Conservation (phyloP, 1,140 invertebrate genomes). For the Bathynomus jamesi region DNA sequence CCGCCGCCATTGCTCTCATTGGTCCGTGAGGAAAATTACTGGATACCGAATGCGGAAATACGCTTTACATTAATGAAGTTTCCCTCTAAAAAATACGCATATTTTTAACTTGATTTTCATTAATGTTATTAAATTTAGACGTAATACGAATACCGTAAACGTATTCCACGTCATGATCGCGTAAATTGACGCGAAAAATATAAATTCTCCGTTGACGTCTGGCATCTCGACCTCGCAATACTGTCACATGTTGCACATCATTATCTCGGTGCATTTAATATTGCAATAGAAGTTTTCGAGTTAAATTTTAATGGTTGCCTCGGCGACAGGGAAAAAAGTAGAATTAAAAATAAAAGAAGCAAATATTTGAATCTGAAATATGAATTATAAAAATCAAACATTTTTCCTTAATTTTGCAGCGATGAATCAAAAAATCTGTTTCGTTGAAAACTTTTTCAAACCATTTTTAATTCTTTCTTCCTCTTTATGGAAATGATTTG, state of each 20-base stretch:
- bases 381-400: conserved; percentile 1
- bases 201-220: neutral
- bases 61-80: neutral
- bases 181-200: neutral
- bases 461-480: too few relatives aligned
- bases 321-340: neutral
- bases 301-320: neutral
- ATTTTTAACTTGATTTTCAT: neutral
- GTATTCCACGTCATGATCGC: neutral
- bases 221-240: neutral
- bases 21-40: neutral
- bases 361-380: neutral
- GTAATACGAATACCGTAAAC: neutral
- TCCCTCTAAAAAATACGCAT: neutral
- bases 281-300: neutral
- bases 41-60: neutral
- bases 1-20: neutral
- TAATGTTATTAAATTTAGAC: neutral
- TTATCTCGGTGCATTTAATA: neutral
- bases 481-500: too few relatives aligned
- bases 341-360: too few relatives aligned
- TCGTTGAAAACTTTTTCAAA: too few relatives aligned
- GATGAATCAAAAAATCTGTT: neutral
- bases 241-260: neutral
- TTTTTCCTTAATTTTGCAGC: neutral